These are phyloP conservation scores for Apodemus sylvaticus DNA, from an alignment of 2,113 vertebrate genomes.

Conservation along the genomic window DNA sequence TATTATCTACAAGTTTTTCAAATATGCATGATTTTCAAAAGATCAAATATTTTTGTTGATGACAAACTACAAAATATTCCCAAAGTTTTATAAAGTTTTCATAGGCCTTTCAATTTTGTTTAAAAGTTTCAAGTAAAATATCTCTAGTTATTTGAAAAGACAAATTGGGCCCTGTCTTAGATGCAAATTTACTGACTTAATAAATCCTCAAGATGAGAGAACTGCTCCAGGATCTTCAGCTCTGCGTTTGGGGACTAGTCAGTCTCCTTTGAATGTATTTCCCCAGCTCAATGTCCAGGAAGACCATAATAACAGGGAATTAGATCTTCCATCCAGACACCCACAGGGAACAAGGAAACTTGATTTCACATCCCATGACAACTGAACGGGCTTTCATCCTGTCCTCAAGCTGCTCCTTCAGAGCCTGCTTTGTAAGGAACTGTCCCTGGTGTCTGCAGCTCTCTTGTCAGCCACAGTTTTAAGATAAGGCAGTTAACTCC, in stretches of 20 bases:
- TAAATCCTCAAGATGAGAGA: background rate
- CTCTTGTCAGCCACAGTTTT: background rate
- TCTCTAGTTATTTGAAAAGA: slow-evolving; percentile 2
- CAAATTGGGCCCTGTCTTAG: background rate
- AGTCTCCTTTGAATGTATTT: background rate
- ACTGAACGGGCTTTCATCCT: background rate
- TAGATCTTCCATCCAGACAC: background rate
- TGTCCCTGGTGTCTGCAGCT: background rate
- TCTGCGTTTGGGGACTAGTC: background rate
- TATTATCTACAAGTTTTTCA: background rate
- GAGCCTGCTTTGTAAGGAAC: background rate
- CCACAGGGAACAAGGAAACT: background rate
- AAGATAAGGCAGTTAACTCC: background rate
- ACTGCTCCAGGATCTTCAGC: background rate
- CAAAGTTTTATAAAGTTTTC: background rate
- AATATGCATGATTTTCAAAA: background rate
- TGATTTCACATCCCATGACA: background rate
- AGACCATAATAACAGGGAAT: background rate
- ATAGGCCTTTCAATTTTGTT: background rate
- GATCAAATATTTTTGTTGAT: background rate
- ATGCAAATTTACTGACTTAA: background rate
- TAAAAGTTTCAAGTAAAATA: slow-evolving; percentile 22
- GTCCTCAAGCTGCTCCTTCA: background rate
- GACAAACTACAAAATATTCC: background rate
- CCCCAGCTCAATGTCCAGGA: background rate